Percentiles rank a stretch among this genome's conserved stretches.
These are phyloP conservation scores for Cheilosia impressa DNA, from an alignment of 2,888 invertebrate genomes.

Conservation along the genomic window DNA sequence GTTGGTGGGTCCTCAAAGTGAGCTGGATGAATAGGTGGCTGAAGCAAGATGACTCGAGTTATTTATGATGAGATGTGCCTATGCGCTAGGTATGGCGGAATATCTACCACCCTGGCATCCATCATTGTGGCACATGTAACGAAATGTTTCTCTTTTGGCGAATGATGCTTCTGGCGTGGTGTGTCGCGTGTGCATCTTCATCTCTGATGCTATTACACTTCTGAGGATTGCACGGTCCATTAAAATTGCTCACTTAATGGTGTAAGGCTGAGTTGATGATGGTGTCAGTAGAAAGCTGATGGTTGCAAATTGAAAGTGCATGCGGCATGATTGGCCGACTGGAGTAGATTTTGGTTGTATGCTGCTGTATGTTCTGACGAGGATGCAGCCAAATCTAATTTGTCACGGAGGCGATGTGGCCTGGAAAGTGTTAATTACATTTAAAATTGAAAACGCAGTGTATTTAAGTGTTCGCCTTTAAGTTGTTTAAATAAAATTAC, in stretches of 20 bases:
- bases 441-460: background rate
- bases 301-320: constrained; percentile 63
- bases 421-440: constrained; percentile 67
- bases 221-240: constrained; percentile 70
- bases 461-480: background rate
- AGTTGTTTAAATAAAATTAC: no score
- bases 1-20: background rate
- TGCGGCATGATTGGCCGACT: constrained; percentile 57
- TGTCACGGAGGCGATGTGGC: constrained; percentile 50
- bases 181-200: constrained; percentile 50
- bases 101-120: constrained; percentile 55
- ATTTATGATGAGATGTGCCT: constrained; percentile 66
- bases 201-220: constrained; percentile 48
- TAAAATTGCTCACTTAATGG: constrained; percentile 70
- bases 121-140: constrained; percentile 72
- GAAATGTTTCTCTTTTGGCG: constrained; percentile 62
- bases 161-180: constrained; percentile 2
- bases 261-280: constrained; percentile 25
- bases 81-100: constrained; percentile 23
- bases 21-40: background rate
- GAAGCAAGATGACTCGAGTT: constrained; percentile 48
- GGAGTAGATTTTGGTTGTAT: constrained; percentile 14
- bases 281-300: constrained; percentile 38
- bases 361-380: constrained; percentile 26
- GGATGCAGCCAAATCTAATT: constrained; percentile 54